Evolutionary conservation across 2,888 invertebrate genomes (phyloP).

Genomic region (Masnerella sp.): DNA sequence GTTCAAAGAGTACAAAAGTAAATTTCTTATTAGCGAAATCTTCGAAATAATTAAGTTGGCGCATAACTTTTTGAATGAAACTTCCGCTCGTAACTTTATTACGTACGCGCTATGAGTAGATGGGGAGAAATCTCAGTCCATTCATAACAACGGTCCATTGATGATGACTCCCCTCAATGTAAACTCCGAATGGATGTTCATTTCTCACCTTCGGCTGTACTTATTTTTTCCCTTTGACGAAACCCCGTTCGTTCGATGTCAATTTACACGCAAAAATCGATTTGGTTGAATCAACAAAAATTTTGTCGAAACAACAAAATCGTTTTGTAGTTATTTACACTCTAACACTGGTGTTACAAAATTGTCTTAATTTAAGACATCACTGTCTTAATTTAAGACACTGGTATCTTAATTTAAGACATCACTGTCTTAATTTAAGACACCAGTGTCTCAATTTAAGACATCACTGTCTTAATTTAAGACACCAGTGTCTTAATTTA

Average conservation of each 20-base stretch:
- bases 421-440: no score
- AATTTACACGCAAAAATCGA: background rate
- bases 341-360: no score
- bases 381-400: no score
- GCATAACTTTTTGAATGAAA: constrained; percentile 19
- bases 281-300: background rate
- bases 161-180: constrained; percentile 27
- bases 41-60: constrained; percentile 20
- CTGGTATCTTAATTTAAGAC: no score
- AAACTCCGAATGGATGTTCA: constrained; percentile 15
- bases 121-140: constrained; percentile 33
- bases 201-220: background rate
- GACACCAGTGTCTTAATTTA: no score
- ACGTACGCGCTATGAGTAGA: constrained; percentile 25
- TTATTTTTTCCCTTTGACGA: background rate
- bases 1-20: constrained; percentile 4
- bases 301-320: no score
- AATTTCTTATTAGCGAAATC: constrained; percentile 6
- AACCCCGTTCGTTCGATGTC: background rate
- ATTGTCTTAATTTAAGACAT: no score
- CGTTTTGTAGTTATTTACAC: no score
- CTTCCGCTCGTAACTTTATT: constrained; percentile 36
- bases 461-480: no score
- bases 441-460: no score
- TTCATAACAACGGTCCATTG: constrained; percentile 41